These are phyloP conservation scores for Drosophila sp. DNA, from an alignment of 1,140 invertebrate species.

Conservation along the genomic window DNA sequence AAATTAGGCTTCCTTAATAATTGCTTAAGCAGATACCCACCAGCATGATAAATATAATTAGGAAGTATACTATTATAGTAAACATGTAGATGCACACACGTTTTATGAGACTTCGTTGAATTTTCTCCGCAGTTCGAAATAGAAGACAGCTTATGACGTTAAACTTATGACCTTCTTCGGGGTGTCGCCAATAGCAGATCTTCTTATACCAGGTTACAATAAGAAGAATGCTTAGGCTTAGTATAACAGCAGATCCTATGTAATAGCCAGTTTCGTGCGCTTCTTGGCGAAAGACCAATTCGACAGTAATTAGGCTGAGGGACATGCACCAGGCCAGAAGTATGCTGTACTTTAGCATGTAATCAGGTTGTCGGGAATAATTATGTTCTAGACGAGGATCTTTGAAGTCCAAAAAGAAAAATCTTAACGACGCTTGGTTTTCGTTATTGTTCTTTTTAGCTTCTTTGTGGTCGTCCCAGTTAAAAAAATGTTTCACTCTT, in stretches of 20 bases:
- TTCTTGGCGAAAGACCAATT: conserved; percentile 3
- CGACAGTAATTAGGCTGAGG: conserved; percentile 29
- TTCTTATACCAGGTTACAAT: conserved; percentile 82
- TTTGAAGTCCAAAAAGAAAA: conserved; percentile 54
- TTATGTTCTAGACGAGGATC: conserved; percentile 60
- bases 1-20: not conserved
- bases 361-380: conserved; percentile 71
- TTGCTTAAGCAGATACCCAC: conserved; percentile 72
- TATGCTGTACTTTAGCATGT: conserved; percentile 72
- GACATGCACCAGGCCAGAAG: conserved; percentile 54
- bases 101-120: conserved; percentile 36
- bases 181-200: conserved; percentile 84
- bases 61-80: conserved; percentile 86
- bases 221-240: conserved; percentile 65
- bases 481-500: not conserved
- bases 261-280: not conserved
- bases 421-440: conserved; percentile 1
- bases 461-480: not conserved
- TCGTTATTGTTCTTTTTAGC: conserved; percentile 15
- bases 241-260: not conserved
- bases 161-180: conserved; percentile 85
- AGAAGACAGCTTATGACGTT: conserved; percentile 87
- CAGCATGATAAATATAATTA: conserved; percentile 88
- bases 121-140: conserved; percentile 36
- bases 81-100: conserved; percentile 47